A percentile compares a stretch with the other conserved stretches of the same genome.
Evolutionary conservation across 2,888 invertebrate species (phyloP).

Genomic region (Temnothorax ravouxi): DNA sequence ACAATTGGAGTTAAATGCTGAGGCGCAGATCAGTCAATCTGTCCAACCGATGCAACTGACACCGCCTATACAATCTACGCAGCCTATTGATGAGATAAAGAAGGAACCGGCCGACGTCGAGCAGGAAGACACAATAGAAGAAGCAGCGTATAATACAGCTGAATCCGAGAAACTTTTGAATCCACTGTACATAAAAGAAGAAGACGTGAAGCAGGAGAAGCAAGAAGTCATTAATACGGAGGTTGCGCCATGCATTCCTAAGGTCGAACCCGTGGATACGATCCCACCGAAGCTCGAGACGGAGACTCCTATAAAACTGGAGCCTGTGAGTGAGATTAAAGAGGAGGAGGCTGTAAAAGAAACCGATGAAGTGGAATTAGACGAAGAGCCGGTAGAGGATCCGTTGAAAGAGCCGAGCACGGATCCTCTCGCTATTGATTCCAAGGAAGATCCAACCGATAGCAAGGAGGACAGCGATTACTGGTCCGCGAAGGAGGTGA

Average conservation of each 20-base stretch:
- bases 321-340: constrained; percentile 77
- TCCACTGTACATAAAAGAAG: constrained; percentile 26
- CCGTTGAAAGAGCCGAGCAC: constrained; percentile 77
- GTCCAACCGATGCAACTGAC: constrained; percentile 78
- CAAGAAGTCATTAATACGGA: constrained; percentile 62
- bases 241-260: constrained; percentile 61
- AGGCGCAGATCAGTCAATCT: constrained; percentile 63
- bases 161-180: constrained; percentile 64
- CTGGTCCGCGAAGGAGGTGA: constrained; percentile 93
- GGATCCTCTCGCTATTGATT: constrained; percentile 81
- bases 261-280: constrained; percentile 60
- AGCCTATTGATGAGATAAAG: constrained; percentile 66
- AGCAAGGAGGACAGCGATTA: constrained; percentile 91
- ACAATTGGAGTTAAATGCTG: constrained; percentile 68
- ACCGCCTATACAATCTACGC: constrained; percentile 71
- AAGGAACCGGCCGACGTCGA: constrained; percentile 77
- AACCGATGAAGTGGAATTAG: constrained; percentile 76
- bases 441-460: constrained; percentile 86
- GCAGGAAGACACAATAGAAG: constrained; percentile 70
- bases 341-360: constrained; percentile 75
- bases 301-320: constrained; percentile 65
- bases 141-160: constrained; percentile 46
- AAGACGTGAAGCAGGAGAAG: constrained; percentile 68
- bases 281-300: constrained; percentile 72
- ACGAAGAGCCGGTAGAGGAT: constrained; percentile 79